Evolutionary conservation across 2,888 invertebrate genomes (phyloP).

Genomic region (Caenorhabditis sp.): DNA sequence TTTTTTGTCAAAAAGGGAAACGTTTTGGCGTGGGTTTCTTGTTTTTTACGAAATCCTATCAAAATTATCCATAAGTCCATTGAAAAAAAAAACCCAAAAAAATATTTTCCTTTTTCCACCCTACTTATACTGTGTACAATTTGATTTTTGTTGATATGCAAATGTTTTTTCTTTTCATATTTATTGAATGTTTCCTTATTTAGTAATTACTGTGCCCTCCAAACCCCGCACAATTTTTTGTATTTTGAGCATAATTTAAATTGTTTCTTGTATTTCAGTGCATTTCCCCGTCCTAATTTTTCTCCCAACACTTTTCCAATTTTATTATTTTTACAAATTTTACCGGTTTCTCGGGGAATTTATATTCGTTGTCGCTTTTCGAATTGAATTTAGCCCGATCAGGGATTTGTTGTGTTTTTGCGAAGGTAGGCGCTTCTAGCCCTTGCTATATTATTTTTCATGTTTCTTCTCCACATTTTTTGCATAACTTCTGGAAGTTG

Average conservation of each 20-base stretch:
- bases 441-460: not conserved
- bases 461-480: not conserved
- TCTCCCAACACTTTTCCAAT: not conserved
- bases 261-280: not conserved
- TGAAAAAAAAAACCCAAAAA: not conserved
- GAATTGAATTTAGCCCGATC: not conserved
- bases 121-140: not conserved
- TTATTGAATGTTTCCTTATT: not conserved
- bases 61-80: too few relatives aligned
- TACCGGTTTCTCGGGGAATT: not conserved
- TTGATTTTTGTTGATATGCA: not conserved
- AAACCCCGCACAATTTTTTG: not conserved
- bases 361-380: not conserved
- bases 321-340: not conserved
- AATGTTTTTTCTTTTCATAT: not conserved
- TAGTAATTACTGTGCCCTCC: not conserved
- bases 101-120: not conserved
- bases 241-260: not conserved
- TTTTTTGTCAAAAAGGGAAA: not conserved
- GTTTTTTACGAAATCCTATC: too few relatives aligned
- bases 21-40: too few relatives aligned
- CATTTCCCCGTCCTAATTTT: not conserved
- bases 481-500: conserved; percentile 1
- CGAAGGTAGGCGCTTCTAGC: not conserved
- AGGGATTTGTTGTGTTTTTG: not conserved